Evolutionary conservation across 2,113 vertebrate genomes (phyloP), one percentile per base, ranked within the genome.

Genomic region (Mus pahari): DNA sequence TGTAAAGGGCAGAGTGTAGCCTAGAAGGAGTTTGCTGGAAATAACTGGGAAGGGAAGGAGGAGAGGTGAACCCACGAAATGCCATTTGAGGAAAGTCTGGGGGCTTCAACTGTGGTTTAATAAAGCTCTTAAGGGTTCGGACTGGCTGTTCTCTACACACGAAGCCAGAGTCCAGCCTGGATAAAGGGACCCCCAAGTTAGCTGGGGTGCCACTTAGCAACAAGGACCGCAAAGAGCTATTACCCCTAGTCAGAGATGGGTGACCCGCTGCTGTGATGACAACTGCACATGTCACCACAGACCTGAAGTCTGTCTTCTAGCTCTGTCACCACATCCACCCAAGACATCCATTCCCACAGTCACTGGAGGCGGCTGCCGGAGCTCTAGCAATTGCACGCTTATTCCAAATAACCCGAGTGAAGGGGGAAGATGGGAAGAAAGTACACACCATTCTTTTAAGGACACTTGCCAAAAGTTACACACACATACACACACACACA

Each of bases 11-110:
- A 28, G 39, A 78, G 74, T 64, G 36, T 79, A 26, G 31, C 48
- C 74, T 79, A 92, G 11, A 55, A 7, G 90, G 66, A 95, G 95
- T 94, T 90, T 90, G 11, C 75, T 90, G 16, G 50, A 88, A 96
- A 77, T 36, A 7, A 79, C 9, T 77, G 5, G 5, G 90, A 94
- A 9, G 17, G 13, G 71, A 93, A 96, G 48, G 31, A 39, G 88
- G 81, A 83, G 92, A 71, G 36, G 0, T 77, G 81, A 79, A 89
- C 53, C 53, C 74, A 55, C 11, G 55, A 92, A 95, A 81, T 48
- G 68, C n/a, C 95, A 73, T 70, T 19, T 79, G 55, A 33, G 31
- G 70, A 77, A 93, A 96, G 50, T 64, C 75, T 74, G 36, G 71
- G 64, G 68, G 20, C 14, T 83, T 77, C 77, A 86, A 48, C 17